Base-by-base conservation (phyloP, 2,888 invertebrate genomes). In the Autographa gamma region DNA sequence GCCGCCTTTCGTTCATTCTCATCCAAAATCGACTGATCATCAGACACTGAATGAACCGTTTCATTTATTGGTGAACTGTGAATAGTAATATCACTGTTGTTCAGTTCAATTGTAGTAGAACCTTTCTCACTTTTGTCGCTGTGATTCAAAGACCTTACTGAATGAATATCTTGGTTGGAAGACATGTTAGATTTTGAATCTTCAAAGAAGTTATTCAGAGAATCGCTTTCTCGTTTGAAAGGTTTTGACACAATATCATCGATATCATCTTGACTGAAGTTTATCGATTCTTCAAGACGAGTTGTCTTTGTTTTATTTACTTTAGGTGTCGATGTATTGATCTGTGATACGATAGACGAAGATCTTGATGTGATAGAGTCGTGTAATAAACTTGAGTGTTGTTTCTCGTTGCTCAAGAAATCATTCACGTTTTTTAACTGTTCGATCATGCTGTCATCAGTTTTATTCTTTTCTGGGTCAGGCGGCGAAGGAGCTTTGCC, bases 401-500 rank as follows among this genome's bases (percentile, higher is more conserved):
- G 90, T 76, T 94, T 92, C 83, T 96, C 96, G 74, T 88, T 95
- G 60, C 88, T 93, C 73, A 95, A 87, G 71, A 95, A 96, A 78
- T 94, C 94, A 13, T 90, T 91, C 0, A 95, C 89, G 65, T 93
- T 92, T 54, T 92, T 92, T 68, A 95, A 76, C 79, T 94, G 94
- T 82, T 95, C 95, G 59, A 95, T 82, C 62, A 95, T 95, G 73
- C 94, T 96, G 69, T 95, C 95, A 74, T 95, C 94, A 14, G 93
- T 95, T 89, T 94, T 95, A 76, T 96, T 96, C 76, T 91, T 95
- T 32, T 95, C 95, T 1, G 81, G 74, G 63, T 96, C 96, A n/a
- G 97, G 97, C 0, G 97, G 97, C 0, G 96, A 96, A 0, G 97
- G 98, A 1, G 97, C 97, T 92, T 97, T 97, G 0, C 97, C 97